Conservation (phyloP, 2,113 vertebrate species). For the Mobula birostris region DNA sequence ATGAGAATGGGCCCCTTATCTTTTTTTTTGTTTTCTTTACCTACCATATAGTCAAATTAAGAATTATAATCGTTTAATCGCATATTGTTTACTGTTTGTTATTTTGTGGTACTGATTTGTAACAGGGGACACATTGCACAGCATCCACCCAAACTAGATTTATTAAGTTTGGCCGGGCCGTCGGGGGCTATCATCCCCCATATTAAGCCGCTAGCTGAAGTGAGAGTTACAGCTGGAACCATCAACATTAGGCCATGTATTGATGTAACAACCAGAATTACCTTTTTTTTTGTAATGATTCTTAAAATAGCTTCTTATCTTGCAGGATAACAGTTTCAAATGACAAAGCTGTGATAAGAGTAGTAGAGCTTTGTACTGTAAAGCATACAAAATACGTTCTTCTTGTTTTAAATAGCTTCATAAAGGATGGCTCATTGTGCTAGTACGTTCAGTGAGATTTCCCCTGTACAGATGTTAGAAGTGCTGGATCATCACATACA, state of each 20-base stretch:
- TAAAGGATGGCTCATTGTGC: not conserved
- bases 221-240: not conserved
- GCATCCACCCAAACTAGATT: too few relatives aligned
- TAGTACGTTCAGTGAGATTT: not conserved
- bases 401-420: not conserved
- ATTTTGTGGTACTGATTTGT: too few relatives aligned
- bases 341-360: not conserved
- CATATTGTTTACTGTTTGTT: too few relatives aligned
- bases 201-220: too few relatives aligned
- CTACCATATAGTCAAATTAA: too few relatives aligned
- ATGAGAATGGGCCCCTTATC: too few relatives aligned
- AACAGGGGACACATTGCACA: too few relatives aligned
- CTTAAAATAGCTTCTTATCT: constrained; percentile 14
- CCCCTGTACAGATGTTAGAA: constrained; percentile 5
- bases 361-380: not conserved
- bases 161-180: too few relatives aligned
- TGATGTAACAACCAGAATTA: not conserved
- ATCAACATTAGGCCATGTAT: not conserved
- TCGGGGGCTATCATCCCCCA: too few relatives aligned
- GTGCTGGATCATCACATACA: not conserved
- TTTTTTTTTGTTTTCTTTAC: too few relatives aligned
- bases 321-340: not conserved
- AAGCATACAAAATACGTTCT: not conserved
- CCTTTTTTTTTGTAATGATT: not conserved
- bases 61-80: too few relatives aligned